Percentiles rank a stretch among this genome's conserved stretches.
Evolutionary conservation across 2,888 invertebrate genomes (phyloP).

Genomic region (Lamellibrachia columna): DNA sequence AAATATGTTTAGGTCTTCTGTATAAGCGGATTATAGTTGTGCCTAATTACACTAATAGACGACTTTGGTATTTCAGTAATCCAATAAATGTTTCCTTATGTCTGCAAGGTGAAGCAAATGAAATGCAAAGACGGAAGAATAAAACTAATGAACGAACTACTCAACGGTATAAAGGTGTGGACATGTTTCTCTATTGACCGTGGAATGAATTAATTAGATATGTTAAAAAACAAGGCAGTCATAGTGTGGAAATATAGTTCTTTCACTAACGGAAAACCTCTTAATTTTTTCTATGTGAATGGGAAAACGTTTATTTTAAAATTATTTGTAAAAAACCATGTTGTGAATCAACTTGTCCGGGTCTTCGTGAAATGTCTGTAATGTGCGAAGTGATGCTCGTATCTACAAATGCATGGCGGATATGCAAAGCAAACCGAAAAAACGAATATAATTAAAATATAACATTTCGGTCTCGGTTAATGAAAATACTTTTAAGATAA

Average conservation of each 20-base stretch:
- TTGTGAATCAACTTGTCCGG: too few species aligned
- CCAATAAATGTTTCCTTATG: not conserved
- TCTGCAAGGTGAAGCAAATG: conserved; percentile 43
- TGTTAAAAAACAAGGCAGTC: not conserved
- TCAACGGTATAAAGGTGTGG: conserved; percentile 52
- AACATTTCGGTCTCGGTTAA: too few species aligned
- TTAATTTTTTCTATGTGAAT: too few species aligned
- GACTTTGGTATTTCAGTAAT: not conserved
- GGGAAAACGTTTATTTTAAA: too few species aligned
- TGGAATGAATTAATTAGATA: not conserved
- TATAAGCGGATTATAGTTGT: not conserved
- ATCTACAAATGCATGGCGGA: too few species aligned
- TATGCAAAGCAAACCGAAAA: too few species aligned
- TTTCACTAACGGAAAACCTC: not conserved
- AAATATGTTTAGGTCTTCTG: not conserved
- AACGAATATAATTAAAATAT: too few species aligned
- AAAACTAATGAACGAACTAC: conserved; percentile 50
- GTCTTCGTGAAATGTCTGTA: too few species aligned
- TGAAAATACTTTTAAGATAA: too few species aligned
- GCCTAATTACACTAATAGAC: not conserved
- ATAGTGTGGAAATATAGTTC: not conserved
- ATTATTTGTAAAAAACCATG: too few species aligned
- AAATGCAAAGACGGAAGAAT: conserved; percentile 49
- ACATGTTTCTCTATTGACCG: not conserved
- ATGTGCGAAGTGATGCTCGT: too few species aligned